Evolutionary conservation across 2,888 invertebrate species (phyloP).

Genomic region (Bugulina stolonifera): DNA sequence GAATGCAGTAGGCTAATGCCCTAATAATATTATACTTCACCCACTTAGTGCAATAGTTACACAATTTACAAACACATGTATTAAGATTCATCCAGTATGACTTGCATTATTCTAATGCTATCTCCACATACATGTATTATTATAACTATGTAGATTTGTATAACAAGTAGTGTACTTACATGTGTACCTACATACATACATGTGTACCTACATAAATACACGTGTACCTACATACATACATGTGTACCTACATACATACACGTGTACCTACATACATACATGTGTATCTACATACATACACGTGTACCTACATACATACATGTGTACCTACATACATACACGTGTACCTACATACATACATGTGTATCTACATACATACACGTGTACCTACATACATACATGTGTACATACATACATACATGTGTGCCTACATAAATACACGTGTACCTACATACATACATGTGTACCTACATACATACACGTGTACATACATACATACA

Average conservation of each 20-base stretch:
- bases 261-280: slow-evolving; percentile 25
- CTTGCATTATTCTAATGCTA: too few relatives aligned
- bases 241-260: slow-evolving; percentile 24
- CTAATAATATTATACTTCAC: too few relatives aligned
- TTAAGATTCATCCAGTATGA: too few relatives aligned
- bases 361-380: slow-evolving; percentile 25
- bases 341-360: background rate
- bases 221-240: background rate
- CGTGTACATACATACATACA: slow-evolving; percentile 27
- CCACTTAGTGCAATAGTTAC: too few relatives aligned
- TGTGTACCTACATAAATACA: background rate
- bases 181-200: background rate
- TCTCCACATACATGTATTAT: too few relatives aligned
- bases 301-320: background rate
- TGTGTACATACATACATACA: slow-evolving; percentile 27
- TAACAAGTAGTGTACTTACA: background rate
- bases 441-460: slow-evolving; percentile 23
- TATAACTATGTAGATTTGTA: slow-evolving; percentile 59
- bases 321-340: background rate
- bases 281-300: background rate
- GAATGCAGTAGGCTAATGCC: too few relatives aligned
- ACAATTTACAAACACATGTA: too few relatives aligned
- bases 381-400: slow-evolving; percentile 27
- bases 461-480: slow-evolving; percentile 23
- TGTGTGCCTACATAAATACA: slow-evolving; percentile 26